Base-by-base conservation (phyloP, 2,797 vertebrate species). In the Glyptemys insculpta region DNA sequence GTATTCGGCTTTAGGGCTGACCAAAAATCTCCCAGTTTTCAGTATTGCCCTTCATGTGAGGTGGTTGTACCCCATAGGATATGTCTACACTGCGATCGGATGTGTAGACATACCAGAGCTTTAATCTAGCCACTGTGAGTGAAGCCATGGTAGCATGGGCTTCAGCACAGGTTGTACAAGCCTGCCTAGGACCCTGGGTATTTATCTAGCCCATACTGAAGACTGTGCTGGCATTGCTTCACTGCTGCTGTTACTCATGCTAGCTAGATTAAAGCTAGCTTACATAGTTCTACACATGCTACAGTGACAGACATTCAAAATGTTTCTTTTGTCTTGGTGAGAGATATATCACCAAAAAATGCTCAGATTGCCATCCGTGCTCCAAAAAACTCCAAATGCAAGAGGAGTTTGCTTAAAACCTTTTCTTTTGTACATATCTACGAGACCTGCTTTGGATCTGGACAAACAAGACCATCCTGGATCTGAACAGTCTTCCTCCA, bases 261-360 rank as follows among this genome's bases (percentile, higher is more conserved):
- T 62, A 59, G 29, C 6, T 62, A 62, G 5, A 34, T 57, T 57
- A 57, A 57, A 6, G 25, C 56, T 57, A 29, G 11, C 56, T 27
- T 57, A 27, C 2, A 2, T 29, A 12, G 56, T 57, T 29, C 56
- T 57, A 53, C 52, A 53, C 52, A 53, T 53, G 52, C 52, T 53
- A 18, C 52, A 53, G 18, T 53, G 52, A 53, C 52, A 57, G 27
- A 57, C 27, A 12, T 57, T 57, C 25, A 29, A 56, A 56, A 56
- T 12, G 10, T 56, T 27, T 56, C 50, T 72, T 25, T 81, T n/a
- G 10, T 7, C 2, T 18, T 68, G 54, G 37, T 79, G 56, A 88
- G 27, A 19, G 3, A 80, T 62, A 49, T 31, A 92, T 6, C 31
- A 87, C 9, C 80, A 50, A 78, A n/a, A 87, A 92, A 82, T 74